phyloP scores from a whole-genome alignment of 2,797 vertebrate genomes.

The Phoebastria nigripes region DNA sequence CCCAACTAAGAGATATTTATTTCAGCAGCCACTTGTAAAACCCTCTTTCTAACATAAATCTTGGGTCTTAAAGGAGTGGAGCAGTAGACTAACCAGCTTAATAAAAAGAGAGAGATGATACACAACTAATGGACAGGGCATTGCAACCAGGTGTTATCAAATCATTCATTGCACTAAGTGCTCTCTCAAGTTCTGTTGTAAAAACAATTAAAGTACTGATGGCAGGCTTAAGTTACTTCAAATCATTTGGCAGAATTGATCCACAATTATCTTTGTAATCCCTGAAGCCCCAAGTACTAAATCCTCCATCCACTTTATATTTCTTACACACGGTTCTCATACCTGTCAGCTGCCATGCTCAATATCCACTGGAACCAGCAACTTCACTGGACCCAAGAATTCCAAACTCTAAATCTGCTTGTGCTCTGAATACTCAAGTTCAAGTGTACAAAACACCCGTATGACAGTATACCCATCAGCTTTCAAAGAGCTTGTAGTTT shows the following conservation, averaged over 20 bases:
- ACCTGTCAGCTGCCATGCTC: conserved; percentile 42
- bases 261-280: conserved; percentile 79
- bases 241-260: conserved; percentile 78
- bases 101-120: conserved; percentile 71
- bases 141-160: conserved; percentile 68
- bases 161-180: conserved; percentile 72
- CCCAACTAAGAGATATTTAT: neutral
- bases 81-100: conserved; percentile 69
- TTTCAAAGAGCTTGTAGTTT: neutral
- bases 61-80: conserved; percentile 59
- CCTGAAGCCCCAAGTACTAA: conserved; percentile 68
- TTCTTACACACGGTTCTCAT: conserved; percentile 65
- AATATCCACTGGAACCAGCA: conserved; percentile 40
- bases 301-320: conserved; percentile 71
- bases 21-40: conserved; percentile 44
- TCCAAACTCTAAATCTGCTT: conserved; percentile 18
- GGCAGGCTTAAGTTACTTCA: conserved; percentile 77
- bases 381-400: conserved; percentile 43
- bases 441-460: neutral
- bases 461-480: neutral
- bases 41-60: conserved; percentile 57
- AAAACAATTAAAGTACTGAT: conserved; percentile 80
- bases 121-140: conserved; percentile 65
- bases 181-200: conserved; percentile 71
- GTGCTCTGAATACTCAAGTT: neutral